Evolutionary conservation across 2,797 vertebrate genomes (phyloP), one percentile per base, ranked within the genome.

Genomic region (Hyperoplus immaculatus): DNA sequence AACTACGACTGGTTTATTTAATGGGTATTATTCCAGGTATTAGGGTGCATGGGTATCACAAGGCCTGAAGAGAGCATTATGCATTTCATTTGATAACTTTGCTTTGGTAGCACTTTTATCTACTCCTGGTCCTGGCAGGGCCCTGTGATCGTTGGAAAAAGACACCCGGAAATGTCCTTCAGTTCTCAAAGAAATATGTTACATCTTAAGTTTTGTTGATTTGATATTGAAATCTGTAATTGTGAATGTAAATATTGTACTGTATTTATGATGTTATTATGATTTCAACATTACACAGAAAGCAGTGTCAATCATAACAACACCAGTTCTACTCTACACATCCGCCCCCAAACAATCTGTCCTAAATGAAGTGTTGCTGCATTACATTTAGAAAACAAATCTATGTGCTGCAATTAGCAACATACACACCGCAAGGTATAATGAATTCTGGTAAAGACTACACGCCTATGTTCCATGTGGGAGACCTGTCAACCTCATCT

Each of bases 301-400:
- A 67, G 2, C 29, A 29, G 29, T 29, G 29, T 29, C 15, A 64
- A n/a, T 4, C 18, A 16, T n/a, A 4, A 11, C 1, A 13, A 45
- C 50, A 49, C n/a, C 36, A 43, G 16, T 7, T 55, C 12, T 54
- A 14, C 58, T 12, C 11, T 70, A 14, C 8, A 13, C 3, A 11
- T 21, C 15, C 8, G 50, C 43, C 18, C 45, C 3, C 29, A n/a
- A 54, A 4, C 15, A 57, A 13, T 70, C n/a, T 0, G 1, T n/a
- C 49, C 51, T 50, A 71, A 65, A 58, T 58, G 16, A 51, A 71
- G 41, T 53, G 18, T 42, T 13, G 49, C 65, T 46, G 65, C 1
- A 5, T 14, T 29, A 29, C 6, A 47, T 49, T 18, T 39, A 62
- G 42, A 8, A 5, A 5, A 21, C 18, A 4, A 61, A 5, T 43